Conservation (phyloP, 2,113 vertebrate genomes). For the Amazona vittata region DNA sequence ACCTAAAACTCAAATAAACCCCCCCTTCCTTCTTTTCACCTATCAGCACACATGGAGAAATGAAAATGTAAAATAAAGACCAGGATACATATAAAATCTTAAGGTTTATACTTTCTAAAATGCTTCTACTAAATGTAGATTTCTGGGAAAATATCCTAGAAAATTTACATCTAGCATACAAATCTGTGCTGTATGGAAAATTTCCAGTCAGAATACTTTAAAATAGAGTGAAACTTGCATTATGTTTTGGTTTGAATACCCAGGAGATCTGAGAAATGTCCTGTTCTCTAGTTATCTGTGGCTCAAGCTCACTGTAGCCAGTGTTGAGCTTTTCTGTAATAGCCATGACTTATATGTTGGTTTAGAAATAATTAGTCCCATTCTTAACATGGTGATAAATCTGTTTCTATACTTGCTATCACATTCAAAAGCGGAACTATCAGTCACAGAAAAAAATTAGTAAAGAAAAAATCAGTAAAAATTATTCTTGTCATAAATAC, state of each 20-base stretch:
- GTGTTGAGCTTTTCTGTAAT: not conserved
- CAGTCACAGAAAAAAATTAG: not conserved
- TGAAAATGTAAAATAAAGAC: not conserved
- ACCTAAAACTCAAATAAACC: not conserved
- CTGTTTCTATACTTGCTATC: not conserved
- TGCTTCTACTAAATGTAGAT: conserved; percentile 75
- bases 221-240: not conserved
- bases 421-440: not conserved
- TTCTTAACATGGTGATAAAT: not conserved
- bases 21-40: not conserved
- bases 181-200: conserved; percentile 4
- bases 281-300: not conserved
- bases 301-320: not conserved
- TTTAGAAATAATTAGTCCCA: not conserved
- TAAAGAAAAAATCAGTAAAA: not conserved
- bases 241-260: not conserved
- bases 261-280: not conserved
- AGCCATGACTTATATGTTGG: not conserved
- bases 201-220: not conserved
- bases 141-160: conserved; percentile 56
- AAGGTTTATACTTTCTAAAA: conserved; percentile 48
- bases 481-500: not conserved
- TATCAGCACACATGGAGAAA: not conserved
- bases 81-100: conserved; percentile 49
- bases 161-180: conserved; percentile 50